Conservation (phyloP, 2,888 invertebrate genomes). For the Thalpophila matura region DNA sequence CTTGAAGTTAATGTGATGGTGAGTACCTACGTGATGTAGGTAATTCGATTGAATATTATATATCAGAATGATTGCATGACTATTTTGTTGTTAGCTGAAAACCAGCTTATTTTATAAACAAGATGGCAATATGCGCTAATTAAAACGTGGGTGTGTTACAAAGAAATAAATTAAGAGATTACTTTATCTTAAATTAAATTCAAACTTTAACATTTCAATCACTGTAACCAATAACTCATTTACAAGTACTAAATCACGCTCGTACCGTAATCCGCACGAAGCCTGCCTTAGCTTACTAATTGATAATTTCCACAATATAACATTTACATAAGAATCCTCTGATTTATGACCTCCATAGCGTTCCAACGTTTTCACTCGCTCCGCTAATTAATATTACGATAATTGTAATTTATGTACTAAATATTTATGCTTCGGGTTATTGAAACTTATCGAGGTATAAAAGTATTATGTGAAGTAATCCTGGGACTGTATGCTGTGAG, state of each 20-base stretch:
- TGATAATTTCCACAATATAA: slow-evolving; percentile 63
- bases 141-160: slow-evolving; percentile 2
- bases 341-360: slow-evolving; percentile 60
- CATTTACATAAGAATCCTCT: slow-evolving; percentile 68
- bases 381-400: slow-evolving; percentile 59
- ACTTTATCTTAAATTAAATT: slow-evolving; percentile 21
- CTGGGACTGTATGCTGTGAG: not conserved
- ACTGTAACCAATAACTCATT: slow-evolving; percentile 44
- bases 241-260: slow-evolving; percentile 47
- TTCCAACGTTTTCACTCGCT: slow-evolving; percentile 46
- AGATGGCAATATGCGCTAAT: not conserved
- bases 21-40: too few species aligned
- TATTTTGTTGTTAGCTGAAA: too few species aligned
- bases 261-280: slow-evolving; percentile 48
- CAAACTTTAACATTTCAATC: slow-evolving; percentile 46
- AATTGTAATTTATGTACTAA: slow-evolving; percentile 61
- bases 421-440: slow-evolving; percentile 48
- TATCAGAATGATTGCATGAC: too few species aligned
- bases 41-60: too few species aligned
- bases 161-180: slow-evolving; percentile 3
- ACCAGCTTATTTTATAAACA: not conserved
- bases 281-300: slow-evolving; percentile 60
- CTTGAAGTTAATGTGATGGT: too few species aligned
- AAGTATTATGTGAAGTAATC: not conserved
- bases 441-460: slow-evolving; percentile 5